Base-by-base conservation (phyloP, 2,888 invertebrate species). In the Trimorus sp. region DNA sequence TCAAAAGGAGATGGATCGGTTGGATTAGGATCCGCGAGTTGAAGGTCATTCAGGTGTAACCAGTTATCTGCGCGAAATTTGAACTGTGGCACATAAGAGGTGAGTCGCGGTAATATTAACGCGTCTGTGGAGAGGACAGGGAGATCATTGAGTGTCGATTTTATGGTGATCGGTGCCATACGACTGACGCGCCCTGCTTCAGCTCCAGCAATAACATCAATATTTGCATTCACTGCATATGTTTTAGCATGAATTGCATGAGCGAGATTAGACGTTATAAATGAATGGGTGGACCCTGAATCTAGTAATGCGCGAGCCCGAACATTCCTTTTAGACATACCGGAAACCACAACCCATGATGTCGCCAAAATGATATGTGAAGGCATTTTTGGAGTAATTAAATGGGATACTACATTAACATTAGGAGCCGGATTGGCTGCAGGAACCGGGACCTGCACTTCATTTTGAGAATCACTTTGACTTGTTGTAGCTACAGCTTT, bases 21-120 rank as follows among this genome's bases (percentile, higher is more conserved):
- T 7, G 58, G 58, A 49, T 59, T 37, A 7, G 56, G 58, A 56
- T 69, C 69, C n/a, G 69, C 69, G n/a, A 69, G n/a, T 38, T 36
- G 48, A n/a, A 63, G 63, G 9, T 38, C 63, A 36, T 63, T 49
- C 49, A 63, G 37, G 38, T 49, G 63, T 4, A 26, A 26, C 26
- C 26, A 6, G 4, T 48, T 5, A 7, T 8, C 12, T 14, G 16
- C 9, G 7, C 36, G 49, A n/a, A 36, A 7, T 7, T 16, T 37
- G 38, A 49, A 59, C 37, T 49, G 11, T 15, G 59, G 69, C 11
- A 59, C 69, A 49, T 69, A 69, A 14, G 59, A 48, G 1, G 69
- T 69, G 9, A 69, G 38, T 6, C 8, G 36, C 16, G 38, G 59
- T 11, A 60, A 14, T 8, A 60, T 26, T 7, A 56, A 36, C 5